A percentile compares a stretch with the other conserved stretches of the same genome.
Conservation (phyloP, 2,797 vertebrate species). For the Craterocephalus amniculus region DNA sequence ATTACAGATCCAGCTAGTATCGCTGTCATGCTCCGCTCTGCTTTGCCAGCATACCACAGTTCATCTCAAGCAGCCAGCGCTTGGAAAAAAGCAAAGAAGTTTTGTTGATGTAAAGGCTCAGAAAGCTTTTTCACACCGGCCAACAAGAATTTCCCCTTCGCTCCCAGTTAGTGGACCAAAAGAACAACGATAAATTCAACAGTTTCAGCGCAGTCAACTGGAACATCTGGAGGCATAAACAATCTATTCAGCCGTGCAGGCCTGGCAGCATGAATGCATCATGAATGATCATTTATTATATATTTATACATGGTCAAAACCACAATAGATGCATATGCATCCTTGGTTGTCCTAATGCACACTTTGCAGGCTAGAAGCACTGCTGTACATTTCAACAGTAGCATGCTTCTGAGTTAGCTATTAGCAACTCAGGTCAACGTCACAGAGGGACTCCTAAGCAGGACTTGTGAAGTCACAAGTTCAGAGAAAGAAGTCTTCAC, state of each 20-base stretch:
- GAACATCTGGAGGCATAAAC: background rate
- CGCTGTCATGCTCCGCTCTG: slow-evolving; percentile 37
- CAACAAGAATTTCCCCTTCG: background rate
- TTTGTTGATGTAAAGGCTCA: background rate
- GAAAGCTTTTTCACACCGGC: slow-evolving; percentile 3
- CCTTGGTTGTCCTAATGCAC: too few species aligned
- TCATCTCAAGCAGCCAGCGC: slow-evolving; percentile 36
- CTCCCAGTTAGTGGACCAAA: background rate
- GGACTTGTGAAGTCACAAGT: background rate
- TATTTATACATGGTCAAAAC: background rate
- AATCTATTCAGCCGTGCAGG: slow-evolving; percentile 23
- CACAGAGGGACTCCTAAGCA: background rate
- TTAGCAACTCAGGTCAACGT: background rate
- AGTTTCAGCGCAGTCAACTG: background rate
- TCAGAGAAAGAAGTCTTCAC: background rate
- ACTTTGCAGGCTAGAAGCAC: slow-evolving; percentile 11
- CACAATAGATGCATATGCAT: background rate
- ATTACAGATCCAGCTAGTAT: slow-evolving; percentile 14
- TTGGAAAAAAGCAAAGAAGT: background rate
- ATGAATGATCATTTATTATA: background rate
- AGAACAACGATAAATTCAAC: slow-evolving; percentile 2
- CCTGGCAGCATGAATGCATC: too few species aligned
- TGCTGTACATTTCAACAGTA: background rate
- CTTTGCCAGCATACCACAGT: slow-evolving; percentile 5
- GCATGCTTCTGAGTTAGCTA: background rate